phyloP scores from a whole-genome alignment of 1,140 invertebrate species.

The Drosophila quadrilineata region DNA sequence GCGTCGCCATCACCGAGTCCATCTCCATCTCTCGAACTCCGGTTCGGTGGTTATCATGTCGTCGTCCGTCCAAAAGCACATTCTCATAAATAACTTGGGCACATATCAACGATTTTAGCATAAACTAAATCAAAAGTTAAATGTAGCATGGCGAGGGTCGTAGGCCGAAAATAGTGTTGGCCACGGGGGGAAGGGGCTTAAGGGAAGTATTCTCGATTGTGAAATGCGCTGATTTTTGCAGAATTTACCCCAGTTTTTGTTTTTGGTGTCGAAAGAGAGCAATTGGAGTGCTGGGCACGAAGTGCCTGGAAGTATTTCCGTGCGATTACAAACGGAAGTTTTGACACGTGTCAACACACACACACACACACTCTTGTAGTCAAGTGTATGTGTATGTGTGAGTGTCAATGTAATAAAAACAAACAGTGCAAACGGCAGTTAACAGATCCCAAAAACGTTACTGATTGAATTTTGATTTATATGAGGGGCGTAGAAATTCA shows the following conservation, averaged over 20 bases:
- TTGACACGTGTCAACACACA: constrained; percentile 79
- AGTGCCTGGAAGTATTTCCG: constrained; percentile 73
- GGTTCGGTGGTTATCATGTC: constrained; percentile 7
- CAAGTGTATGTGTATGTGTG: constrained; percentile 29
- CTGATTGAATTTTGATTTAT: constrained; percentile 81
- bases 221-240: constrained; percentile 50
- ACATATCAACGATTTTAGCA: constrained; percentile 54
- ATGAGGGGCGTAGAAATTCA: constrained; percentile 4
- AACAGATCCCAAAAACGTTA: constrained; percentile 37
- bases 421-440: constrained; percentile 51
- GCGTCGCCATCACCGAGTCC: too few relatives aligned
- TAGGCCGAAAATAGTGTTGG: constrained; percentile 39
- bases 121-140: constrained; percentile 76
- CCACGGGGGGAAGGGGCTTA: constrained; percentile 12
- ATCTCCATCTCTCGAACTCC: too few relatives aligned
- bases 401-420: constrained; percentile 72
- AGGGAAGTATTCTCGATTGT: constrained; percentile 10
- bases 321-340: constrained; percentile 80
- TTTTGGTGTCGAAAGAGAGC: constrained; percentile 24
- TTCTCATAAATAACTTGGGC: constrained; percentile 57
- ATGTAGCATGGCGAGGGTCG: constrained; percentile 59
- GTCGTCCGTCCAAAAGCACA: constrained; percentile 6
- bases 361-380: constrained; percentile 9
- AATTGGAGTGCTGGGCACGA: constrained; percentile 56
- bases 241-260: constrained; percentile 66